Base-by-base conservation (phyloP, 2,888 invertebrate species). In the Scaptomyza caliginosa region DNA sequence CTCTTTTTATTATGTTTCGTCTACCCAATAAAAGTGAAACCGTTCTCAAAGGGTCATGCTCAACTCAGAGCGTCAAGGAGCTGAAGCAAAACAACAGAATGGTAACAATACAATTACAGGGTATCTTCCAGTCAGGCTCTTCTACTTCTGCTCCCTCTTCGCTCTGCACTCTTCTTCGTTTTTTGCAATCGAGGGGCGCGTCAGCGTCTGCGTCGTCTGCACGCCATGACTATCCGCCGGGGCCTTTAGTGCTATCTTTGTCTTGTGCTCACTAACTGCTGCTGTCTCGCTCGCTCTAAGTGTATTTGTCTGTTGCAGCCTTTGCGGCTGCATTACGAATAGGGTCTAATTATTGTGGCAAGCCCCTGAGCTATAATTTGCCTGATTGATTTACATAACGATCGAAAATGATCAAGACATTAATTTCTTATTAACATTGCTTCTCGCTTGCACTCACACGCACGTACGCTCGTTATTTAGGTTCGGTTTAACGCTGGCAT, bases 301-400 rank as follows among this genome's bases (percentile, higher is more conserved):
- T 51, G 30, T 34, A 8, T 32, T 43, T 46, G 34, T 43, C 50
- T 39, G 50, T 67, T 71, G 72, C 73, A 56, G 64, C 70, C 62
- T 75, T 77, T 84, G 85, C 83, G 85, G 83, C 83, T 88, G 74
- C 83, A 87, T 87, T 85, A 88, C 86, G 88, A 89, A 88, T 86
- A 88, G 88, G 89, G 88, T 88, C 90, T 89, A 89, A 89, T 89
- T 89, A 89, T 89, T 90, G 86, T 90, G 89, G 88, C 89, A 90
- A 90, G 89, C 89, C 90, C 87, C 89, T 89, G 85, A 86, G 90
- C 88, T 90, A 90, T 91, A 91, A 90, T 91, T 91, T 90, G 89
- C 89, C 90, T 91, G 91, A 91, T 91, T 91, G 91, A 91, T 91
- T 91, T 91, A 91, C 91, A 91, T 91, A 91, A 91, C 90, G 90